Evolutionary conservation across 2,888 invertebrate species (phyloP), one percentile per base, ranked within the genome.

Genomic region (Phaonia tiefii): DNA sequence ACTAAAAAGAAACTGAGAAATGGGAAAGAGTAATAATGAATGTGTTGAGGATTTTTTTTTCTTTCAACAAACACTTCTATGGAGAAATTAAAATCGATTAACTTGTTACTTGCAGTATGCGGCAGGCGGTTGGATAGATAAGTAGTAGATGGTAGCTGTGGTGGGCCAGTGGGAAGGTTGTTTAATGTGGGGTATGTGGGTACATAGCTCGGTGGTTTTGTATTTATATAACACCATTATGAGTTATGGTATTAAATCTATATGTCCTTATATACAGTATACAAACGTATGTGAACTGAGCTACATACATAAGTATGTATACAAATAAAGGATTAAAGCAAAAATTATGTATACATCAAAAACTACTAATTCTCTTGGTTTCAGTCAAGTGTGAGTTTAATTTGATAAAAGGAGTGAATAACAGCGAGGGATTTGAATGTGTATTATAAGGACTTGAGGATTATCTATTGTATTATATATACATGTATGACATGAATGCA

Each of bases 1-100:
- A n/a, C n/a, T n/a, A n/a, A n/a, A n/a, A n/a, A n/a, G n/a, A n/a
- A n/a, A n/a, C n/a, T n/a, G n/a, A 39, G 31, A 39, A 20, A 42
- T 17, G 42, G 7, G 15, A 37, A n/a, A 42, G 42, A 63, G 22
- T 2, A 22, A 60, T 60, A 37, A 60, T 39, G 37, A 37, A 60
- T n/a, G 39, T 37, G 42, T 63, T 42, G 63, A 22, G 31, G 60
- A 39, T 63, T 42, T 63, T 63, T 60, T n/a, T n/a, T n/a, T 15
- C 26, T 60, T 13, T 26, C 49, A 60, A 39, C 49, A 22, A 67
- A 58, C 25, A 63, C 58, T 67, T 69, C 37, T 58, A 74, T 58
- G 22, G 26, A 58, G 74, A 67, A 67, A 75, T 60, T 69, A 69
- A 75, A 60, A 69, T 75, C 75, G 75, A 75, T 75, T 67, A 69